Evolutionary conservation across 1,140 invertebrate species (phyloP).

Genomic region (Pseudomyrmex pallidus): DNA sequence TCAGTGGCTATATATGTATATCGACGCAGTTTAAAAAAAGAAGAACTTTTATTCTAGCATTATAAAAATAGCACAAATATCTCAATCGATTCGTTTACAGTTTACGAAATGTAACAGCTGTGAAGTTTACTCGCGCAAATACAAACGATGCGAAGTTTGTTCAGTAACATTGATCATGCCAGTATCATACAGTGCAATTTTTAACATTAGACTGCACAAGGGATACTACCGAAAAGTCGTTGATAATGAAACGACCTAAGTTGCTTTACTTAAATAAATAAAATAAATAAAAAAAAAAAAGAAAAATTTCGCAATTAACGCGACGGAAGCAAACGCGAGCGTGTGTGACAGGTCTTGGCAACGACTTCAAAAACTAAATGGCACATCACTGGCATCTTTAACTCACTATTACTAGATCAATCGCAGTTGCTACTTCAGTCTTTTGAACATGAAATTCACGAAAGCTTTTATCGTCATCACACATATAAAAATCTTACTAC

Average conservation of each 20-base stretch:
- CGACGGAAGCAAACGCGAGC: neutral
- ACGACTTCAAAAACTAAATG: constrained; percentile 10
- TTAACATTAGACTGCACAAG: constrained; percentile 26
- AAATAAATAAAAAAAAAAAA: neutral
- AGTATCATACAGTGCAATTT: constrained; percentile 36
- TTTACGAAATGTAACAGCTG: neutral
- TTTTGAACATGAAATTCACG: constrained; percentile 38
- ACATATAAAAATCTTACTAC: neutral
- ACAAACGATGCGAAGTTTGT: constrained; percentile 2
- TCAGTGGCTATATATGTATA: too few relatives aligned
- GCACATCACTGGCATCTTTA: constrained; percentile 24
- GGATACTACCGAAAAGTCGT: neutral
- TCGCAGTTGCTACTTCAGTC: constrained; percentile 29
- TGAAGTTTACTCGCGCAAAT: neutral
- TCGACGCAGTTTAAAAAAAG: too few relatives aligned
- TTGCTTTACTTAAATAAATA: neutral
- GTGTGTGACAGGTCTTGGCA: constrained; percentile 41
- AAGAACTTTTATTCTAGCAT: neutral
- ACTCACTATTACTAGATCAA: constrained; percentile 10
- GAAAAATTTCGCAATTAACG: constrained; percentile 24
- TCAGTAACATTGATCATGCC: neutral
- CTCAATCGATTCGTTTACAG: neutral
- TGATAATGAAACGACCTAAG: constrained; percentile 9
- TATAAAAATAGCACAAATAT: neutral
- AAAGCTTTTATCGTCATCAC: constrained; percentile 40